Percentiles rank a stretch among this genome's conserved stretches.
phyloP scores from a whole-genome alignment of 2,113 vertebrate genomes.

The Aphelocoma coerulescens region DNA sequence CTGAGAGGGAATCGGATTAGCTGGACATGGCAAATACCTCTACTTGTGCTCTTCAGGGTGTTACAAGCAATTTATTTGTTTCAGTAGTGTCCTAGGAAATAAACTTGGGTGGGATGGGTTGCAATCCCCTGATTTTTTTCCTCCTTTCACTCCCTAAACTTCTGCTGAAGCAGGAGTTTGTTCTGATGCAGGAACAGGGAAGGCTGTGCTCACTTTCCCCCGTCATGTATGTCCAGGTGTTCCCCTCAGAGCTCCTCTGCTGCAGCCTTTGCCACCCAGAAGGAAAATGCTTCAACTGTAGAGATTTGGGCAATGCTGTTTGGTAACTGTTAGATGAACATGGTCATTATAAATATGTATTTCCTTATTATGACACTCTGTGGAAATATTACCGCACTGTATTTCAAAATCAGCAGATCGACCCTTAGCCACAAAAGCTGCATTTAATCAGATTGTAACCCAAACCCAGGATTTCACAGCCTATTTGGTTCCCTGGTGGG shows the following conservation, averaged over 20 bases:
- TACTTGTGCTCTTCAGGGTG: neutral
- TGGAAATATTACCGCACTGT: fast-evolving
- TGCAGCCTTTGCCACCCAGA: neutral
- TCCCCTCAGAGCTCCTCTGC: neutral
- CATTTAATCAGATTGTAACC: neutral
- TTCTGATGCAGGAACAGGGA: neutral
- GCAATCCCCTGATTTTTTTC: neutral
- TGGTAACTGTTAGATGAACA: neutral
- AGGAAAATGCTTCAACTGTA: neutral
- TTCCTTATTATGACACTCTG: neutral
- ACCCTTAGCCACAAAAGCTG: neutral
- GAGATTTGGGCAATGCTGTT: neutral
- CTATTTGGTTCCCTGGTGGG: neutral
- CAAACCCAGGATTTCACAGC: neutral
- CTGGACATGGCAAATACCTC: neutral
- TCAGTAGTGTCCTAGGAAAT: neutral
- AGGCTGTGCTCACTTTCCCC: neutral
- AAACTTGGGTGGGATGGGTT: neutral
- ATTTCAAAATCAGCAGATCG: neutral
- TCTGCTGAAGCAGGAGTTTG: neutral
- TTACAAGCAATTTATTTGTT: neutral
- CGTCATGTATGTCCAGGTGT: fast-evolving
- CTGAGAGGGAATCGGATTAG: neutral
- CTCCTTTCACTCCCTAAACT: neutral
- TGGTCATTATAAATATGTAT: fast-evolving